These are phyloP conservation scores for Ypsolopha scabrella DNA, from an alignment of 2,888 invertebrate species.

Conservation along the genomic window DNA sequence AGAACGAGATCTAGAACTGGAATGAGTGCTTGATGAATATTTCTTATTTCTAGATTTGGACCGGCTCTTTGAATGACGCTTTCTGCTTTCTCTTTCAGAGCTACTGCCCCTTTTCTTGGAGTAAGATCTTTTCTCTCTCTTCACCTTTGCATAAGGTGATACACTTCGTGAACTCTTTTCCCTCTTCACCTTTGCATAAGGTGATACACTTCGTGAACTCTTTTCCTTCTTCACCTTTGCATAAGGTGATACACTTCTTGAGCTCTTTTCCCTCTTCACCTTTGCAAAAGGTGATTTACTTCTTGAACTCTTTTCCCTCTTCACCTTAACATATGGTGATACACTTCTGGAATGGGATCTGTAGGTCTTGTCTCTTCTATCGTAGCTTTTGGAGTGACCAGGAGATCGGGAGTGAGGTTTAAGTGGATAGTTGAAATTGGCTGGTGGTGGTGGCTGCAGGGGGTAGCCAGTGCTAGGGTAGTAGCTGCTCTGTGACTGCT, in stretches of 20 bases:
- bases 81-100: slow-evolving; percentile 27
- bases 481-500: background rate
- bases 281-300: background rate
- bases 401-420: slow-evolving; percentile 8
- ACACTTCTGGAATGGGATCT: slow-evolving; percentile 38
- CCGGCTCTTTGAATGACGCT: slow-evolving; percentile 34
- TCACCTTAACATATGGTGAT: slow-evolving; percentile 35
- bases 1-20: slow-evolving; percentile 41
- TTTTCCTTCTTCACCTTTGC: slow-evolving; percentile 18
- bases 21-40: slow-evolving; percentile 48
- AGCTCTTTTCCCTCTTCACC: slow-evolving; percentile 22
- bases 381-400: slow-evolving; percentile 20
- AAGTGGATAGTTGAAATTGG: slow-evolving; percentile 18
- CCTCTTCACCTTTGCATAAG: slow-evolving; percentile 14
- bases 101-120: slow-evolving; percentile 38
- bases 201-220: slow-evolving; percentile 12
- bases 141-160: slow-evolving; percentile 9
- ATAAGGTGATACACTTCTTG: slow-evolving; percentile 5
- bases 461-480: background rate
- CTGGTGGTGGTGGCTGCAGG: background rate
- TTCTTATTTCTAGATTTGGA: slow-evolving; percentile 30
- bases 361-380: slow-evolving; percentile 25
- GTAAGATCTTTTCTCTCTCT: slow-evolving; percentile 26
- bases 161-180: slow-evolving; percentile 17
- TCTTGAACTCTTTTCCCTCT: slow-evolving; percentile 6